Conservation (phyloP, 2,113 vertebrate species). For the Calonectris borealis region DNA sequence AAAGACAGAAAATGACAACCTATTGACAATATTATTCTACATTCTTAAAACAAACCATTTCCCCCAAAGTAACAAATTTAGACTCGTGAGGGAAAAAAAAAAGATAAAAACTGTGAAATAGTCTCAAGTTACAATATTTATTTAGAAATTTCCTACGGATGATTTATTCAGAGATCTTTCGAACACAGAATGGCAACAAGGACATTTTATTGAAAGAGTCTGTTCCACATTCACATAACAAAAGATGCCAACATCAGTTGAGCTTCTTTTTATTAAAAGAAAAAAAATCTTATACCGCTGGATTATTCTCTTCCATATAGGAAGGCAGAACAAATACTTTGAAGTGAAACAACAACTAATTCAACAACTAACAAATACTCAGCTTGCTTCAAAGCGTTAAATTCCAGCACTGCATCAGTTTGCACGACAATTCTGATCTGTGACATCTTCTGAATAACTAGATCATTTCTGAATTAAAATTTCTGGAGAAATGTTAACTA, state of each 20-base stretch:
- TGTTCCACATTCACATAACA: not conserved
- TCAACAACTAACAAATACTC: not conserved
- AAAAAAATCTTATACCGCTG: not conserved
- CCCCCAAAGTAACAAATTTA: not conserved
- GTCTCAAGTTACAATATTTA: not conserved
- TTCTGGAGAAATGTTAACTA: not conserved
- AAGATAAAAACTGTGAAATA: not conserved
- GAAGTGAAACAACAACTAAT: not conserved
- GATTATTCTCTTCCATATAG: not conserved
- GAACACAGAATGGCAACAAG: not conserved
- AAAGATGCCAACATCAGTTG: not conserved
- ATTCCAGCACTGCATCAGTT: not conserved
- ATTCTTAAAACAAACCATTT: not conserved
- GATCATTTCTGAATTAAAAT: not conserved
- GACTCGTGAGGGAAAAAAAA: no score
- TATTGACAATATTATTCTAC: not conserved
- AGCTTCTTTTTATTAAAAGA: not conserved
- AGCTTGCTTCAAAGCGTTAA: not conserved
- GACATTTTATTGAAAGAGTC: not conserved
- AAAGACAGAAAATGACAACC: not conserved
- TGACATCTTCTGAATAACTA: not conserved
- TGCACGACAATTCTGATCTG: not conserved
- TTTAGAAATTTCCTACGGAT: not conserved
- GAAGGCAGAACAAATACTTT: not conserved
- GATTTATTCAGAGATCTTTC: not conserved